phyloP scores from a whole-genome alignment of 1,140 invertebrate genomes.

The Tyrophagus putrescentiae region DNA sequence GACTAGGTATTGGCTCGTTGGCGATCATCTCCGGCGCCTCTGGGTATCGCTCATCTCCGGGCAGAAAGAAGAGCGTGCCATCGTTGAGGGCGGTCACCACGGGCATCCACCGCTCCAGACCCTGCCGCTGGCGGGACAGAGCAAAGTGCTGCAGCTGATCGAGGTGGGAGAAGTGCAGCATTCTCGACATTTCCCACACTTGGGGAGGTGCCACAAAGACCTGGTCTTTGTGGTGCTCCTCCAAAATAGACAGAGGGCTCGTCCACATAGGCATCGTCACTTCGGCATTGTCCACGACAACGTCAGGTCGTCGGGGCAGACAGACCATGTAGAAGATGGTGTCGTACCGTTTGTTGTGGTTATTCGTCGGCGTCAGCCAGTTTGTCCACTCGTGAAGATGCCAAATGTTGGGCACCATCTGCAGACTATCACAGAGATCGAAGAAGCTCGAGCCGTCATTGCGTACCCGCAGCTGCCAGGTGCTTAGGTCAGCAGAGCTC shows the following conservation, averaged over 20 bases:
- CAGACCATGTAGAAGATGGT: slow-evolving; percentile 58
- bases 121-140: slow-evolving; percentile 28
- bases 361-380: slow-evolving; percentile 57
- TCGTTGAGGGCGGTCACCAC: slow-evolving; percentile 32
- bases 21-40: slow-evolving; percentile 27
- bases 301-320: slow-evolving; percentile 42
- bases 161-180: slow-evolving; percentile 30
- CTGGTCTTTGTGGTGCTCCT: slow-evolving; percentile 29
- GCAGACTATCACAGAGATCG: slow-evolving; percentile 48
- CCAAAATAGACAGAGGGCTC: slow-evolving; percentile 31
- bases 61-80: slow-evolving; percentile 34
- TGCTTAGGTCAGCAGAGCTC: slow-evolving; percentile 36
- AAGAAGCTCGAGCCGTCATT: slow-evolving; percentile 53
- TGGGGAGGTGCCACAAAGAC: slow-evolving; percentile 38
- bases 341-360: slow-evolving; percentile 45
- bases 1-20: slow-evolving; percentile 17
- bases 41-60: slow-evolving; percentile 32
- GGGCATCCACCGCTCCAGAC: slow-evolving; percentile 35
- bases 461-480: slow-evolving; percentile 53
- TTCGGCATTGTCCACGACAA: slow-evolving; percentile 46
- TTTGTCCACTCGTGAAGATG: slow-evolving; percentile 64
- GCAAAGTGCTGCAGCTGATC: slow-evolving; percentile 33
- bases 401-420: slow-evolving; percentile 65
- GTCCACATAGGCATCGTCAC: slow-evolving; percentile 45
- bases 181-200: slow-evolving; percentile 36